Percentiles rank a stretch among this genome's conserved stretches.
Conservation (phyloP, 2,113 vertebrate species). For the Burhinus bistriatus region DNA sequence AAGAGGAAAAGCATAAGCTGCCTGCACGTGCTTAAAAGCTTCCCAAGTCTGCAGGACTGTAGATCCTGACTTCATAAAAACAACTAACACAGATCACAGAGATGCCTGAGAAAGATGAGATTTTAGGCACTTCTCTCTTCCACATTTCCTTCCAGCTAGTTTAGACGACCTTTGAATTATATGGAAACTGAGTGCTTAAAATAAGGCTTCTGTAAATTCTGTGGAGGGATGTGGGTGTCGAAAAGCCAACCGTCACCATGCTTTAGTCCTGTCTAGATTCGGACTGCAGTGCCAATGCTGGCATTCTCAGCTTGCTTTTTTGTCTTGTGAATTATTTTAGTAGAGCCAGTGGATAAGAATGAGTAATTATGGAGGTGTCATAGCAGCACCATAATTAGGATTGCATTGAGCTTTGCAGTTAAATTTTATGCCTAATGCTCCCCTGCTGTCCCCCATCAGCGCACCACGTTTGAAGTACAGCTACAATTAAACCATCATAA, state of each 20-base stretch:
- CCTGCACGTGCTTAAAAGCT: neutral
- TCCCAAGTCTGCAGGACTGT: neutral
- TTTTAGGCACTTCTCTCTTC: neutral
- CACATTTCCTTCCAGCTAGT: neutral
- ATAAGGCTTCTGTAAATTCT: neutral
- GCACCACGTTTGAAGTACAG: slow-evolving; percentile 50
- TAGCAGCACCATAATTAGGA: slow-evolving; percentile 65
- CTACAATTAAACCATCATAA: slow-evolving; percentile 67
- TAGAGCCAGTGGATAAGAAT: slow-evolving; percentile 58
- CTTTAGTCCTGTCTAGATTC: neutral
- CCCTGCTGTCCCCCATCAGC: slow-evolving; percentile 64
- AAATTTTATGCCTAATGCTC: slow-evolving; percentile 66
- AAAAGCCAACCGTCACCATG: neutral
- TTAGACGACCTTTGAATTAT: neutral
- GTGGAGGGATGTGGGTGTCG: neutral
- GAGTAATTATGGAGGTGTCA: slow-evolving; percentile 69
- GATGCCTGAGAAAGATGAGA: neutral
- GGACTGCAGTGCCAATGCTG: neutral
- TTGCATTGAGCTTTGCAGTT: slow-evolving; percentile 63
- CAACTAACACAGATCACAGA: neutral
- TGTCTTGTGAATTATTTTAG: slow-evolving; percentile 57
- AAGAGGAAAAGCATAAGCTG: neutral
- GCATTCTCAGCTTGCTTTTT: slow-evolving; percentile 46
- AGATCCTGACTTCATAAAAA: neutral
- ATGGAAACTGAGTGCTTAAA: neutral